Base-by-base conservation (phyloP, 2,888 invertebrate species). In the Cataglyphis cursor region DNA sequence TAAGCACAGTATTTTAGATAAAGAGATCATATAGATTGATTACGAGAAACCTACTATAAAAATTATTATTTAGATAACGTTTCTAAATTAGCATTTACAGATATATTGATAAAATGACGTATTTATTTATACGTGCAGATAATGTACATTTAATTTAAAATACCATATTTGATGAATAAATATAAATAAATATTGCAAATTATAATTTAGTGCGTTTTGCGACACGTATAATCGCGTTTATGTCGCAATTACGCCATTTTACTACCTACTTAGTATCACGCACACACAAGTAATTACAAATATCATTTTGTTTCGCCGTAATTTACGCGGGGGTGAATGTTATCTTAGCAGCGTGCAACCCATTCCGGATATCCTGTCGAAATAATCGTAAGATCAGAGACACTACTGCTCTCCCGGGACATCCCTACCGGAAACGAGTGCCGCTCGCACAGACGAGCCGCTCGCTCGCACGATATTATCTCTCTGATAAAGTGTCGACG, bases 321-420 rank as follows among this genome's bases (percentile, higher is more conserved):
- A 44, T 4, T 35, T 15, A 28, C 24, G 85, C 48, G 28, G 81
- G 86, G 81, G 81, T 87, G 81, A 88, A 83, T 41, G 83, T 88
- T 90, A 88, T 90, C 88, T 89, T 73, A 84, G 81, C 73, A 80
- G 80, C 88, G 89, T 81, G 92, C 91, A 88, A 91, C 87, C 84
- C 91, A 86, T 92, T 91, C 91, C 93, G 93, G 93, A 93, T 92
- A 93, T 93, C 93, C 91, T 91, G 91, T 90, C 89, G 91, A 92
- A 92, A 91, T 92, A 93, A 93, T 93, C 93, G 92, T 70, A 87
- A 81, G 87, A 92, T 92, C 92, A 88, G 88, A 90, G 90, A 89
- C 91, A 88, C 86, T 59, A 72, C 73, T 66, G 51, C 51, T 65
- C 62, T 74, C 65, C 48, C 51, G 85, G 70, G 80, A 75, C 85